Percentiles rank a stretch among this genome's conserved stretches.
phyloP scores from a whole-genome alignment of 2,113 vertebrate genomes.

The Felis chaus region DNA sequence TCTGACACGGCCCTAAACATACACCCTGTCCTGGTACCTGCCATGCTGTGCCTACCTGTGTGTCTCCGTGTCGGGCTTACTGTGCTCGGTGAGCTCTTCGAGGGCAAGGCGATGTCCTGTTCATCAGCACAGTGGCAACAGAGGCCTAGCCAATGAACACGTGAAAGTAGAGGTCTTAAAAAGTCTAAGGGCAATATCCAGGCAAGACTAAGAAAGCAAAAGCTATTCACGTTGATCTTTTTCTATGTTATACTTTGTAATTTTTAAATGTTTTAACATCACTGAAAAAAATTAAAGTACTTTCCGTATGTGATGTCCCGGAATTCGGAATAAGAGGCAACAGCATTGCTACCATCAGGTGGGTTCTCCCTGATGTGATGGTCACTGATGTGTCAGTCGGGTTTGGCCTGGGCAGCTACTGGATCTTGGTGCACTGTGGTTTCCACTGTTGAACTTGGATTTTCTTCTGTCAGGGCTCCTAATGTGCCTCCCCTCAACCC shows the following conservation, averaged over 20 bases:
- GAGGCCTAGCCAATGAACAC: neutral
- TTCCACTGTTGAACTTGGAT: neutral
- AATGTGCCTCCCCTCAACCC: neutral
- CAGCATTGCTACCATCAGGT: neutral
- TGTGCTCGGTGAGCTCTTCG: neutral
- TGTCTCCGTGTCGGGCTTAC: neutral
- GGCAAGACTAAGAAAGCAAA: neutral
- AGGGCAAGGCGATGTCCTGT: neutral
- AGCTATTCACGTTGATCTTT: neutral
- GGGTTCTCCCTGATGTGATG: neutral
- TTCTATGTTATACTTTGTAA: neutral
- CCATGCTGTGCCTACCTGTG: rapidly evolving
- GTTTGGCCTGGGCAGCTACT: neutral
- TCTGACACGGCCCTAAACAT: neutral
- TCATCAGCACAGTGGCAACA: neutral
- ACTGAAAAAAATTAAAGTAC: neutral
- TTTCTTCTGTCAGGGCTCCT: neutral
- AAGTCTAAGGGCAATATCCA: neutral
- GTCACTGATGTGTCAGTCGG: rapidly evolving
- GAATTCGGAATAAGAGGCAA: neutral
- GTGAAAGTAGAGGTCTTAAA: neutral
- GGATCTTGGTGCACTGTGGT: neutral
- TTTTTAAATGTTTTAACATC: neutral
- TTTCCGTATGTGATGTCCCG: neutral
- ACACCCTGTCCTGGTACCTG: neutral